These are phyloP conservation scores for Linyphia triangularis DNA, from an alignment of 2,888 invertebrate species.

Conservation along the genomic window DNA sequence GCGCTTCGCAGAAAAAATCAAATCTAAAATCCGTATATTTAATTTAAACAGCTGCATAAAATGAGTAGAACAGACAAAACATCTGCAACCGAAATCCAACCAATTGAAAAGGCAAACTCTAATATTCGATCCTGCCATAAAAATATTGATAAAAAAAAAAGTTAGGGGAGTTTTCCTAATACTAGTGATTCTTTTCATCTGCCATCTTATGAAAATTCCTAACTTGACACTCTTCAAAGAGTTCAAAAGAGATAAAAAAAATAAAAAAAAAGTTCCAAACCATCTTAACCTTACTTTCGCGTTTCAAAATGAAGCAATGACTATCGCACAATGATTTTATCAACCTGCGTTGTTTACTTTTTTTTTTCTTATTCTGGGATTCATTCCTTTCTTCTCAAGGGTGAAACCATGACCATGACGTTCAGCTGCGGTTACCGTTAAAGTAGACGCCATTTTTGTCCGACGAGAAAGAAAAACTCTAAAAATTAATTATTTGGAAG, in stretches of 20 bases:
- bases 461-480: too few species aligned
- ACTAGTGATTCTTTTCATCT: not conserved
- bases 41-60: not conserved
- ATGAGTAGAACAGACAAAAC: not conserved
- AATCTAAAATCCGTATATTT: not conserved
- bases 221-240: conserved; percentile 16
- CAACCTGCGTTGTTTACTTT: conserved; percentile 39
- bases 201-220: conserved; percentile 14
- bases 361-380: not conserved
- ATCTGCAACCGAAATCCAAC: not conserved
- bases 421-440: not conserved
- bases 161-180: too few species aligned
- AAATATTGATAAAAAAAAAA: not conserved
- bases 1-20: too few species aligned
- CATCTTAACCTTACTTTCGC: conserved; percentile 28
- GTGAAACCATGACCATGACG: conserved; percentile 19
- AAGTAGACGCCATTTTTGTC: conserved; percentile 3
- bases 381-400: not conserved
- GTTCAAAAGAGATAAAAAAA: not conserved
- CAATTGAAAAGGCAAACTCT: not conserved
- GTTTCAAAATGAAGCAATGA: conserved; percentile 51
- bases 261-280: conserved; percentile 5
- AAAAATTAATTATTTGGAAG: too few species aligned
- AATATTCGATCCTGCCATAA: not conserved
- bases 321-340: conserved; percentile 45